Conservation (phyloP, 2,888 invertebrate genomes). For the Odiellus spinosus region DNA sequence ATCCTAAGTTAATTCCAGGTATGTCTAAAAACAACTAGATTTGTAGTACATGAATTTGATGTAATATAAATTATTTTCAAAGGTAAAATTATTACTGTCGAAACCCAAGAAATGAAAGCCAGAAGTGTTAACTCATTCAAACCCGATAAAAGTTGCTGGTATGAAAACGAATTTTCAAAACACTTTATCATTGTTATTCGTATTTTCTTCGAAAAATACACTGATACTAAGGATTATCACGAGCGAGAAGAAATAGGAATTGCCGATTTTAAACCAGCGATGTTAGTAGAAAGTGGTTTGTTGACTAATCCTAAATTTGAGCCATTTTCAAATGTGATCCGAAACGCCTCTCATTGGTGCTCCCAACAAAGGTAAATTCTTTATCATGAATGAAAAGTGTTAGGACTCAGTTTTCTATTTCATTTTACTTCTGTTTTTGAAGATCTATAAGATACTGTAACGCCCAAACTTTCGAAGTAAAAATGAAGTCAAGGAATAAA, state of each 20-base stretch:
- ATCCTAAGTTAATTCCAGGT: slow-evolving; percentile 10
- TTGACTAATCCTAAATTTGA: slow-evolving; percentile 14
- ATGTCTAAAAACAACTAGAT: too few relatives aligned
- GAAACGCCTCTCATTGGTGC: slow-evolving; percentile 18
- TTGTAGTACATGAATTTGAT: too few relatives aligned
- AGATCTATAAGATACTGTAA: slow-evolving; percentile 14
- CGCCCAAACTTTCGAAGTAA: slow-evolving; percentile 18
- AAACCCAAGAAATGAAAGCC: slow-evolving; percentile 15
- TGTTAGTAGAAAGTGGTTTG: slow-evolving; percentile 9
- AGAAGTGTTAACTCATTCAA: slow-evolving; percentile 1
- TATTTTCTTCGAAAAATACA: slow-evolving; percentile 12
- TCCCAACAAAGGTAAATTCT: slow-evolving; percentile 5
- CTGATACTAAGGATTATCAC: neutral
- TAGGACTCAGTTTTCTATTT: too few relatives aligned
- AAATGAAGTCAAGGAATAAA: slow-evolving; percentile 11
- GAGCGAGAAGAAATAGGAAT: slow-evolving; percentile 17
- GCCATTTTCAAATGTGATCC: slow-evolving; percentile 13
- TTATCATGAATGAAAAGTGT: too few relatives aligned
- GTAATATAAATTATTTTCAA: too few relatives aligned
- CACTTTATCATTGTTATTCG: slow-evolving; percentile 10
- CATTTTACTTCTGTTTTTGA: too few relatives aligned
- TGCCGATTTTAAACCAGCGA: slow-evolving; percentile 9
- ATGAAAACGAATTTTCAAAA: slow-evolving; percentile 1
- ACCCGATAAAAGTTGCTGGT: slow-evolving; percentile 12
- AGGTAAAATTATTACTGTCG: slow-evolving; percentile 14